A percentile compares a stretch with the other conserved stretches of the same genome.
phyloP scores from a whole-genome alignment of 2,113 vertebrate species.

The Eptatretus burgeri region DNA sequence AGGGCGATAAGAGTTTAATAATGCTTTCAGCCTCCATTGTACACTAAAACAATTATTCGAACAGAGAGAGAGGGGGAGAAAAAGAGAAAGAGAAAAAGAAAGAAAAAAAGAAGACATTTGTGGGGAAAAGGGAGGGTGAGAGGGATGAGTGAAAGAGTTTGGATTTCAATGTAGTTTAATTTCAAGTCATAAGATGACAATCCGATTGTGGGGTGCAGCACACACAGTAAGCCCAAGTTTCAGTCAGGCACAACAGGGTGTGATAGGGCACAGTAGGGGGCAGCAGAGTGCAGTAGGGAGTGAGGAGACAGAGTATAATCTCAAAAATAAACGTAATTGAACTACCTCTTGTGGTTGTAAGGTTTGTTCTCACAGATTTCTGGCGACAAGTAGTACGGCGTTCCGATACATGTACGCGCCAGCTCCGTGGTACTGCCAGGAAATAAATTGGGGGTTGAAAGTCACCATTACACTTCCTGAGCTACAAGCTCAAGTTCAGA shows the following conservation, averaged over 20 bases:
- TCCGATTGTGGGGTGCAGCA: conserved; percentile 10
- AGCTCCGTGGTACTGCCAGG: conserved; percentile 41
- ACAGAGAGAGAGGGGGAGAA: conserved; percentile 13
- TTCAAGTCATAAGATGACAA: conserved; percentile 13
- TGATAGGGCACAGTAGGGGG: neutral
- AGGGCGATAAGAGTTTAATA: neutral
- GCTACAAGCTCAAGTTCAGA: too few species aligned
- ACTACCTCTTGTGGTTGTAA: conserved; percentile 97
- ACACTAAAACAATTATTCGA: neutral
- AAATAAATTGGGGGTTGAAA: conserved; percentile 2
- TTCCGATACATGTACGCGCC: conserved; percentile 45
- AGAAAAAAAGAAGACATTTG: conserved; percentile 6
- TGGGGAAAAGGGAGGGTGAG: neutral
- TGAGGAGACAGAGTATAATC: neutral
- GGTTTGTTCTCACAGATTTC: conserved; percentile 67
- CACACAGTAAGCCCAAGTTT: too few species aligned
- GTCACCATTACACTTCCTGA: too few species aligned
- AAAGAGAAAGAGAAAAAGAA: conserved; percentile 7
- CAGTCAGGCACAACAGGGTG: neutral
- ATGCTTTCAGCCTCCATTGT: neutral
- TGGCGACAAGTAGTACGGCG: conserved; percentile 59
- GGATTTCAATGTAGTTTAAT: too few species aligned
- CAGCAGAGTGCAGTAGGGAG: neutral
- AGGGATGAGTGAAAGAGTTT: too few species aligned
- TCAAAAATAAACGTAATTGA: conserved; percentile 5